Evolutionary conservation across 1,140 invertebrate species (phyloP), one percentile per base, ranked within the genome.

Genomic region (Magallana angulata): DNA sequence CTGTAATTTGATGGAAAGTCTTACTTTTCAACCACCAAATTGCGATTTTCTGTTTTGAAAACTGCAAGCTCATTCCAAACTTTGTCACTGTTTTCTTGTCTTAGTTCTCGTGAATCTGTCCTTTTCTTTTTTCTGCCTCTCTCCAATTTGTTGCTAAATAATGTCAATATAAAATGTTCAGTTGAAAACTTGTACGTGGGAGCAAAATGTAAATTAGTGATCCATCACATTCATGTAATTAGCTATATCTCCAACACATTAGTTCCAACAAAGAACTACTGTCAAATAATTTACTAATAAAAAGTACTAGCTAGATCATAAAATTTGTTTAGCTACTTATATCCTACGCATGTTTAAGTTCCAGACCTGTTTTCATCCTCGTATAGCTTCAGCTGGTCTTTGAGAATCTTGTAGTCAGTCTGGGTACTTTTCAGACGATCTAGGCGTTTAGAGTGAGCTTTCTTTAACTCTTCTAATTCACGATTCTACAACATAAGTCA

Each of bases 31-130:
- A 93, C 91, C 8, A 91, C 87, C n/a, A 94, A 86, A 36, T 91
- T 93, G 58, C 93, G 91, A 86, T 94, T 93, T 85, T 94, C 92
- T 86, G 89, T 92, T 80, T 93, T 94, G 85, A 94, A 94, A 83
- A 90, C 92, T 3, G 93, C 90, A 18, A 94, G 89, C 85, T 94
- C 94, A 90, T 94, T 94, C 94, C 94, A 94, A 16, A 94, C 94
- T 76, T 86, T 90, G 84, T 93, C 91, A 84, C 92, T 93, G 90
- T 94, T 91, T 85, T 94, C 94, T 64, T 92, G 91, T 86, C 92
- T 91, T 12, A 94, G 84, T 8, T 92, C 91, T 84, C 92, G 91
- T 0, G 93, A 92, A 62, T 93, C 91, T 64, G 92, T 85, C 58
- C 93, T 85, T 80, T 90, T 91, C 82, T 93, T 93, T 90, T 93